Base-by-base conservation (phyloP, 2,113 vertebrate species). In the Oceanites oceanicus region DNA sequence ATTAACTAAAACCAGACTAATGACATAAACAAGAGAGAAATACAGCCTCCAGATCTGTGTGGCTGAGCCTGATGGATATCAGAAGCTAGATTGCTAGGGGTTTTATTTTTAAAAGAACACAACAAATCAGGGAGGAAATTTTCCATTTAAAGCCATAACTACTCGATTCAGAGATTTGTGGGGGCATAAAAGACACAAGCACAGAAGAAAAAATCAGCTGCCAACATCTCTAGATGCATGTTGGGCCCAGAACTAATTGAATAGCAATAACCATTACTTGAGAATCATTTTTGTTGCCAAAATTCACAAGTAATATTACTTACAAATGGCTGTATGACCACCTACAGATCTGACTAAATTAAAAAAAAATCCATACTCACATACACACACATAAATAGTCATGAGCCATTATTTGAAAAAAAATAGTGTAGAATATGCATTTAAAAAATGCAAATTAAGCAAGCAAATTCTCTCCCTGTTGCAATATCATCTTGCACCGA, bases 1-100 rank as follows among this genome's bases (percentile, higher is more conserved):
- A 97, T 95, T 90, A 94, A 95, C 95, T 96, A 92, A 95, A 92
- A 79, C 45, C 67, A 96, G 91, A 53, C 55, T 90, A 90, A 92
- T 4, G 1, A 65, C 67, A 79, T 58, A 92, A 96, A 94, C 65
- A 84, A 92, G 65, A 65, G 65, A 90, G 74, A 97, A 92, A 89
- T 85, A 91, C n/a, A 90, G 84, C 86, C 71, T 91, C 66, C 77
- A 92, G 79, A 89, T 61, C 73, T 79, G 32, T 52, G 77, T 68
- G 47, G 86, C 49, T 85, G 88, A 86, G 92, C 53, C 53, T 95
- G 84, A 73, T 76, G 71, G 73, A 70, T 90, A 74, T 85, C 74
- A 76, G 32, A 95, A 82, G 63, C 32, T 76, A 83, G 38, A 81
- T 56, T 62, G 70, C 50, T 95, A 85, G 45, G 26, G 66, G 19